phyloP scores from a whole-genome alignment of 92 coral and sea anemone genomes.

The Pocillopora grandis region DNA sequence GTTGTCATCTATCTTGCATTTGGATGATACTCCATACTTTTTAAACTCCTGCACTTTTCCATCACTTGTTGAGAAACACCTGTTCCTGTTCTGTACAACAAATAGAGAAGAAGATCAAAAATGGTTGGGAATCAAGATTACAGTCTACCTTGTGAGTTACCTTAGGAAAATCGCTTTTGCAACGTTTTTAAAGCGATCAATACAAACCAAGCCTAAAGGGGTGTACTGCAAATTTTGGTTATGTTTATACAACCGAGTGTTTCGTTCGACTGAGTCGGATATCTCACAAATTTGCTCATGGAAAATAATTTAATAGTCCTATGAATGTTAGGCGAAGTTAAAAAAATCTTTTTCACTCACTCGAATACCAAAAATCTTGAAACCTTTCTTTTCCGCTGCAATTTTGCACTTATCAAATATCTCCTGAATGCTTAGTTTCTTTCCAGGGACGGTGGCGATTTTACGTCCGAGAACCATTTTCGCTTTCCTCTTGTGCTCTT shows the following conservation, averaged over 20 bases:
- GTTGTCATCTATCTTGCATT: neutral
- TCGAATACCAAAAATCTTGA: slow-evolving; percentile 2
- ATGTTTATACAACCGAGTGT: no score
- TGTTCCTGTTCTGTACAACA: neutral
- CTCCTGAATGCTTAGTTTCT: neutral
- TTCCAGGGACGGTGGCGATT: neutral
- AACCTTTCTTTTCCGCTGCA: neutral
- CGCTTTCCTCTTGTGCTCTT: neutral
- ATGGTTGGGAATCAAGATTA: neutral
- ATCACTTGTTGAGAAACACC: neutral
- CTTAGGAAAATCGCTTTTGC: no score
- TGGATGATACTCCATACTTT: slow-evolving; percentile 5
- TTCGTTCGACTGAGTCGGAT: no score
- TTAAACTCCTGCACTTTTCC: slow-evolving; percentile 3
- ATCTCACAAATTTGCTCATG: no score
- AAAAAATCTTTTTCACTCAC: neutral
- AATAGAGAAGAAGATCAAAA: neutral
- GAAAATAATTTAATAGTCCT: no score
- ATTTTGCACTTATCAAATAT: neutral
- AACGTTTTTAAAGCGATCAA: no score
- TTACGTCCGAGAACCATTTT: neutral
- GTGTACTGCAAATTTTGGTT: no score
- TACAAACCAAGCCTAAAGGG: no score
- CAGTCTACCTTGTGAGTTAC: no score
- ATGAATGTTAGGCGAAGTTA: neutral